These are phyloP conservation scores for Prunella strophiata DNA, from an alignment of 2,797 vertebrate species.

Conservation along the genomic window DNA sequence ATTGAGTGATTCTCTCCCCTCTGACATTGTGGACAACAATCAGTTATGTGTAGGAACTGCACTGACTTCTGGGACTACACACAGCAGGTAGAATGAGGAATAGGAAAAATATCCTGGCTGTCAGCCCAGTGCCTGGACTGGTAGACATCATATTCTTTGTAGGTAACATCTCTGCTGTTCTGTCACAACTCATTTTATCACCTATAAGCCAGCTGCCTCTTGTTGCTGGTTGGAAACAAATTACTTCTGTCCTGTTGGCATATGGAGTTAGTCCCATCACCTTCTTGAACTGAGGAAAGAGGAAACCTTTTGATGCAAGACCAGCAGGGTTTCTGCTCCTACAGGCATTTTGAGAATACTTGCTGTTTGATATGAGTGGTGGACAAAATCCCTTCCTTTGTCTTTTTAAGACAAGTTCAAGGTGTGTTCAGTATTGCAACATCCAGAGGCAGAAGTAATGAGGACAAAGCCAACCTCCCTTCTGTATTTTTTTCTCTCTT, in stretches of 20 bases:
- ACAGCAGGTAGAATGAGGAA: not conserved
- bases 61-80: rapidly evolving
- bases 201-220: not conserved
- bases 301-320: not conserved
- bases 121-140: not conserved
- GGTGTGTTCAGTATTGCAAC: not conserved
- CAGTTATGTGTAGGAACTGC: not conserved
- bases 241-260: not conserved
- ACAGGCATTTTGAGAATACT: not conserved
- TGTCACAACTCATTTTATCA: not conserved
- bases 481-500: not conserved
- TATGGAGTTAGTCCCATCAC: not conserved
- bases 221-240: not conserved
- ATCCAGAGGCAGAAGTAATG: not conserved
- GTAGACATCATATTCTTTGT: not conserved
- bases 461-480: not conserved
- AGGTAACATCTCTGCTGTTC: not conserved
- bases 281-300: not conserved
- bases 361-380: not conserved
- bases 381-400: not conserved
- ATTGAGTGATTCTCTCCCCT: not conserved
- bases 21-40: not conserved
- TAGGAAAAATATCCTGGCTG: not conserved
- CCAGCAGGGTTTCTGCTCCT: not conserved
- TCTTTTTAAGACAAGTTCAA: not conserved